phyloP scores from a whole-genome alignment of 2,888 invertebrate species.

The Eristalis intricaria region DNA sequence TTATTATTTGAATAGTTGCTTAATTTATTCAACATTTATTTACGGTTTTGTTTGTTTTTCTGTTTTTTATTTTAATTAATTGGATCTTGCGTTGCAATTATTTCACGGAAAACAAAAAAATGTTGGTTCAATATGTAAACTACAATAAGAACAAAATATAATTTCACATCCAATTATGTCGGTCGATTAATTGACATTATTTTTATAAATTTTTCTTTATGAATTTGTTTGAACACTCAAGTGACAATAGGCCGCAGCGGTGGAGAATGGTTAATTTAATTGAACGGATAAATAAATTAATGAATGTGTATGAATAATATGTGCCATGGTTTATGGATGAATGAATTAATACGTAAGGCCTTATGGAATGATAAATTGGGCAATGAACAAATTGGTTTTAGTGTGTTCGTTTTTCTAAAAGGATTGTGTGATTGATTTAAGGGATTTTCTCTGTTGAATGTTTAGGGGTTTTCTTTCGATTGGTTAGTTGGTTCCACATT shows the following conservation, averaged over 20 bases:
- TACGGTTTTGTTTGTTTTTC: conserved; percentile 27
- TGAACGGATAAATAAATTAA: conserved; percentile 9
- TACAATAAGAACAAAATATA: background rate
- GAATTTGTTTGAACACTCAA: conserved; percentile 43
- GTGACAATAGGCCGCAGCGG: conserved; percentile 32
- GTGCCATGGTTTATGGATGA: background rate
- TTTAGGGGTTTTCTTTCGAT: too few species aligned
- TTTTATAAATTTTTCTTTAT: background rate
- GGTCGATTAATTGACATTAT: conserved; percentile 29
- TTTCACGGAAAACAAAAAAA: conserved; percentile 3
- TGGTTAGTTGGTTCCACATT: too few species aligned
- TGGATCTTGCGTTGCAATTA: conserved; percentile 26
- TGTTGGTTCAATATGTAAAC: conserved; percentile 48
- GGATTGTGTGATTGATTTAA: conserved; percentile 24
- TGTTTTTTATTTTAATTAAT: conserved; percentile 22
- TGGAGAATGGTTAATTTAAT: background rate
- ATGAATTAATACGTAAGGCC: conserved; percentile 5
- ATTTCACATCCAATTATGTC: conserved; percentile 40
- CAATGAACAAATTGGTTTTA: conserved; percentile 9
- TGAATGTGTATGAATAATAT: background rate
- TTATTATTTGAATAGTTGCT: conserved; percentile 4
- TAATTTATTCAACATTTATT: conserved; percentile 17
- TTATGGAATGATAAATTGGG: conserved; percentile 12
- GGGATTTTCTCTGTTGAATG: too few species aligned
- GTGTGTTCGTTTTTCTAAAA: background rate